Evolutionary conservation across 2,113 vertebrate genomes (phyloP).

Genomic region (Himantopus leucocephalus): DNA sequence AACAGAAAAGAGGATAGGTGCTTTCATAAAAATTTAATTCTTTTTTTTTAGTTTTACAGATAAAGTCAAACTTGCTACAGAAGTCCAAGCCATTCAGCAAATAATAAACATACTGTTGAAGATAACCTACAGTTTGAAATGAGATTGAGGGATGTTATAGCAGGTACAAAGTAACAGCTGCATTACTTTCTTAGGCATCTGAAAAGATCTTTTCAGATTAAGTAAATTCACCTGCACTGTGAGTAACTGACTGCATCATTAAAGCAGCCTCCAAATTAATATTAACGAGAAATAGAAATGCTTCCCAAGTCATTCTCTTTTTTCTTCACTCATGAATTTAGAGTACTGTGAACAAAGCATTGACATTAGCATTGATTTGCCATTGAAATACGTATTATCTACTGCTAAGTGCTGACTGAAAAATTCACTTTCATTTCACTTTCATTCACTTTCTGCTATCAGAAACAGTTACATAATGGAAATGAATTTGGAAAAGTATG

Average conservation of each 20-base stretch:
- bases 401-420: not conserved
- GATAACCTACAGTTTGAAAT: not conserved
- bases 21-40: not conserved
- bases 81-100: not conserved
- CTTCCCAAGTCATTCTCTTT: not conserved
- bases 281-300: not conserved
- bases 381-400: not conserved
- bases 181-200: not conserved
- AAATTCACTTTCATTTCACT: not conserved
- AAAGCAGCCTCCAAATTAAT: not conserved
- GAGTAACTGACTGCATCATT: not conserved
- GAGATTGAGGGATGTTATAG: not conserved
- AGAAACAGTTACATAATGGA: not conserved
- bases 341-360: not conserved
- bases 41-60: not conserved
- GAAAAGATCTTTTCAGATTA: not conserved
- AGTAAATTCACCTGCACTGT: not conserved
- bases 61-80: not conserved
- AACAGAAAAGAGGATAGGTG: not conserved
- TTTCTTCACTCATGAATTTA: not conserved
- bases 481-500: not conserved
- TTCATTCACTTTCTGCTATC: no score
- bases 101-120: not conserved
- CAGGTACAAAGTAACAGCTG: not conserved
- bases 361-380: not conserved